Conservation (phyloP, 1,140 invertebrate species). For the Drosophila kanapiae region DNA sequence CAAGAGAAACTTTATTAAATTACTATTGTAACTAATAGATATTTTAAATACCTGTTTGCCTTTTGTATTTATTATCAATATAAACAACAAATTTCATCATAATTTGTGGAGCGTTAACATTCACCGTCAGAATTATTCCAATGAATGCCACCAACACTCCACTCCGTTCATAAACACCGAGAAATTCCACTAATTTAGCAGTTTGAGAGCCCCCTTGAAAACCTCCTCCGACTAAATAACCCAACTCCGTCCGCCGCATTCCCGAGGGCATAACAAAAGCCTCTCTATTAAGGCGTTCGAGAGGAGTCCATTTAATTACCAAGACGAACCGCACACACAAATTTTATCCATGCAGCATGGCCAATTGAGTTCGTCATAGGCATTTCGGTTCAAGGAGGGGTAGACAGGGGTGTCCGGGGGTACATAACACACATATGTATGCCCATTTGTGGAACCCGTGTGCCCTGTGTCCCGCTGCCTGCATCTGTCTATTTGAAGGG, state of each 20-base stretch:
- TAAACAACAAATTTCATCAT: neutral
- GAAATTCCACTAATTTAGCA: constrained; percentile 27
- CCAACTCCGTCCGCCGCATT: constrained; percentile 34
- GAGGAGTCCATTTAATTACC: constrained; percentile 59
- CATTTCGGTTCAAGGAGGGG: constrained; percentile 9
- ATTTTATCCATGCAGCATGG: constrained; percentile 51
- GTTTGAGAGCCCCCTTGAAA: constrained; percentile 20
- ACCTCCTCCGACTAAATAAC: constrained; percentile 9
- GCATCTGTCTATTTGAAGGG: constrained; percentile 62
- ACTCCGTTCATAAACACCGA: constrained; percentile 4
- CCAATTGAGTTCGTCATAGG: constrained; percentile 61
- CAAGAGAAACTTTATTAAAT: too few species aligned
- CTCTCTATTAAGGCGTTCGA: constrained; percentile 37
- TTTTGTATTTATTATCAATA: neutral
- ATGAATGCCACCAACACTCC: neutral
- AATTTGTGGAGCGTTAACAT: neutral
- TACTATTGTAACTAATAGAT: neutral
- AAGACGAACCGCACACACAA: constrained; percentile 50
- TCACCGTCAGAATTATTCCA: neutral
- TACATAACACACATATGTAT: neutral
- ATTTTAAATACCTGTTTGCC: too few species aligned
- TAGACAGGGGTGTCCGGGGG: neutral
- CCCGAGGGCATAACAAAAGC: constrained; percentile 45
- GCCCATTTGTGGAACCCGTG: constrained; percentile 29
- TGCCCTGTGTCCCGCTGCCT: constrained; percentile 15